Evolutionary conservation across 2,797 vertebrate species (phyloP), one percentile per base, ranked within the genome.

Genomic region (Serranus cabrilla): DNA sequence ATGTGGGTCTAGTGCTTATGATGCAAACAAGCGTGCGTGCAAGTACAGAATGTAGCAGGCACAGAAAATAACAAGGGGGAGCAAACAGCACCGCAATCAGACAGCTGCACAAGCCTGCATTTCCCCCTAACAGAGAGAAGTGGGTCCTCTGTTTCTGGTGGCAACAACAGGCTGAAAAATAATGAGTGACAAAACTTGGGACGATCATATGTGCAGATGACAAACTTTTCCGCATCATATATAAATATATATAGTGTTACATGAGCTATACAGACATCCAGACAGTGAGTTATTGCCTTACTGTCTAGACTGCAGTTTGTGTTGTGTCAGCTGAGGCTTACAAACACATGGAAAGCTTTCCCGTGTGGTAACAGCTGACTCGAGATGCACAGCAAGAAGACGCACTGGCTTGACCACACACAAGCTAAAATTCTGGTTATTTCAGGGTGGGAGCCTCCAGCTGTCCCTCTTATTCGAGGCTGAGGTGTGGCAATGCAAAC

Each of bases 251-350:
- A 67, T 5, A 55, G 45, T 16, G 0, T 13, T 6, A 1, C 9
- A 73, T 45, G 56, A 50, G 25, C 34, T 58, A 45, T 8, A 51
- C 47, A 82, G 78, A 60, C 70, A 68, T 46, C 20, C 0, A 69
- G 75, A 76, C 57, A 2, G 27, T 59, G 84, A 92, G 27, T 81
- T 75, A 71, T 46, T 67, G 68, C 43, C 58, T 81, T 49, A 17
- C 17, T 9, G 89, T 91, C 89, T 91, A 92, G 88, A 92, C 87
- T 47, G 9, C 52, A 40, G 63, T 57, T 64, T 80, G 61, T 67
- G 71, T 42, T 17, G 64, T 64, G 86, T 89, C 87, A 86, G 83
- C 86, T 77, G 87, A 81, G 74, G 68, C 75, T 74, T 49, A 72
- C 78, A 67, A 69, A 84, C 83, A 84, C 69, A 87, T 74, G 67